Conservation (phyloP, 1,140 invertebrate genomes). For the Asobara japonica region DNA sequence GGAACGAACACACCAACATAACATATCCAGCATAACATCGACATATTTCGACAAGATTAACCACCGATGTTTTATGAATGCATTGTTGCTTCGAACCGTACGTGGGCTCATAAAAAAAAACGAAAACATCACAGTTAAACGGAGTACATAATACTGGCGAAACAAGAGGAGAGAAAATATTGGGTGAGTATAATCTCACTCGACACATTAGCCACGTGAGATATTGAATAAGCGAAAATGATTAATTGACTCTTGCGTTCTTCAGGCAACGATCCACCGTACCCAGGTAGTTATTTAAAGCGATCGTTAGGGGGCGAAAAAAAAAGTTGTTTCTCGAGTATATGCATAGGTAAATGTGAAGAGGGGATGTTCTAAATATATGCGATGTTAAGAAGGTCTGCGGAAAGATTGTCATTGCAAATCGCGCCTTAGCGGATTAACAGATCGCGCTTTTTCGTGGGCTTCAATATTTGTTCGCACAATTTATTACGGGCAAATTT, state of each 20-base stretch:
- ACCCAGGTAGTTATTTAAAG: constrained; percentile 25
- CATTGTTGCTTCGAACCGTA: not conserved
- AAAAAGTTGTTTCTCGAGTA: not conserved
- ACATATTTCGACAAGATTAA: not conserved
- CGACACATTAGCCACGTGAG: constrained; percentile 30
- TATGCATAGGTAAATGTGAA: not conserved
- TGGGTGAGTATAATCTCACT: constrained; percentile 23
- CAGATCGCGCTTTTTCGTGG: too few species aligned
- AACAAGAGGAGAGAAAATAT: constrained; percentile 14
- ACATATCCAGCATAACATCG: not conserved
- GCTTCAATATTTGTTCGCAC: too few species aligned
- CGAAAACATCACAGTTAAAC: not conserved
- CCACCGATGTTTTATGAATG: not conserved
- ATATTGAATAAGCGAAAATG: constrained; percentile 33
- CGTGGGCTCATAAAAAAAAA: not conserved
- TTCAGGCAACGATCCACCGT: not conserved
- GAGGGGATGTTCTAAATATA: too few species aligned
- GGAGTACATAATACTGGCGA: not conserved
- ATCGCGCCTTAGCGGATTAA: too few species aligned
- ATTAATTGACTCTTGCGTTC: constrained; percentile 21
- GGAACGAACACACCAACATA: not conserved
- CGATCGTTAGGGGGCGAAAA: not conserved
- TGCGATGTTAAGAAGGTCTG: too few species aligned
- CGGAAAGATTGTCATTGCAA: too few species aligned
- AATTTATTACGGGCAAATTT: too few species aligned